Conservation (phyloP, 92 coral and sea anemone species). For the Porites lobata region DNA sequence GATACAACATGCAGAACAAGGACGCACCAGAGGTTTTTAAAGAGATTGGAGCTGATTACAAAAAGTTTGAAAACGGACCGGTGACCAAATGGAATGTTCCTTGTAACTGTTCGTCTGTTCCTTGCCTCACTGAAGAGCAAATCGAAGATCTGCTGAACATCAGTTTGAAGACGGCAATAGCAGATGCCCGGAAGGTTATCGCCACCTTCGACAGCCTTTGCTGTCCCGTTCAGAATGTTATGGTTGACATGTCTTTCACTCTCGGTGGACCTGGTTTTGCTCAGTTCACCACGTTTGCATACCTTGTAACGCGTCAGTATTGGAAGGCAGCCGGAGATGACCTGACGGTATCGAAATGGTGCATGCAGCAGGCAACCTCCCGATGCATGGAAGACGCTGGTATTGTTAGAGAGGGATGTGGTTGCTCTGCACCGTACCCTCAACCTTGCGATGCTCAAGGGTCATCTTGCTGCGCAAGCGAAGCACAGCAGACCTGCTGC, state of each 20-base stretch:
- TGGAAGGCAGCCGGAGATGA: constrained; percentile 94
- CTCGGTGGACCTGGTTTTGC: constrained; percentile 75
- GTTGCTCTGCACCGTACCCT: constrained; percentile 74
- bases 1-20: constrained; percentile 78
- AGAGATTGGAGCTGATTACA: constrained; percentile 84
- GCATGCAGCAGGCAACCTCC: constrained; percentile 50
- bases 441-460: constrained; percentile 69
- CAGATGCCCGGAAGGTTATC: constrained; percentile 75
- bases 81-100: constrained; percentile 44
- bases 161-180: constrained; percentile 69
- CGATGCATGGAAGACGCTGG: constrained; percentile 86
- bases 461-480: constrained; percentile 73
- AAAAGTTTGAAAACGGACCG: constrained; percentile 81
- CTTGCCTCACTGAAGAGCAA: constrained; percentile 80
- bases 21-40: constrained; percentile 73
- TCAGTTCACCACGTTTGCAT: constrained; percentile 73
- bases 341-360: constrained; percentile 87
- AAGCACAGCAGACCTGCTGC: constrained; percentile 79
- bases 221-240: constrained; percentile 86
- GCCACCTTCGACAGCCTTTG: constrained; percentile 78
- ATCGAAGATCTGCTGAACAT: constrained; percentile 69
- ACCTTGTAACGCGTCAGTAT: constrained; percentile 58
- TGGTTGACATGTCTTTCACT: constrained; percentile 94
- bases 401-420: constrained; percentile 76
- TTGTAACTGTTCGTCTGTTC: constrained; percentile 84